Conservation (phyloP, 2,888 invertebrate genomes). For the Pandemis cinnamomeana region DNA sequence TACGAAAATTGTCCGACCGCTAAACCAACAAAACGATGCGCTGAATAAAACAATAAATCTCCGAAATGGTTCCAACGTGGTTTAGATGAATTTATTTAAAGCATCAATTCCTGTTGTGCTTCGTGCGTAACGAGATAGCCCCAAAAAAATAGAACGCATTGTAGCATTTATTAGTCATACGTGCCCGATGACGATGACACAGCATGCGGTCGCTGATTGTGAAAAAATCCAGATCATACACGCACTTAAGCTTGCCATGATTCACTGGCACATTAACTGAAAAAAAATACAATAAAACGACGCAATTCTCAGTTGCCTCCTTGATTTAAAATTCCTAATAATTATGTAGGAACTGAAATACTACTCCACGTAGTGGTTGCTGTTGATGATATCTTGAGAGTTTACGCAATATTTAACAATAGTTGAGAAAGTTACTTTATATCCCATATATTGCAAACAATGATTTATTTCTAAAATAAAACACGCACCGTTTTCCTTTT, state of each 20-base stretch:
- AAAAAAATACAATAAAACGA: not conserved
- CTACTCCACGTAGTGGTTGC: not conserved
- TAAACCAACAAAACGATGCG: slow-evolving; percentile 6
- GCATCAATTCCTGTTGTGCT: slow-evolving; percentile 10
- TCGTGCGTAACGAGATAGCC: slow-evolving; percentile 4
- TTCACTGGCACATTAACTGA: slow-evolving; percentile 11
- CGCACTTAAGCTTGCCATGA: slow-evolving; percentile 20
- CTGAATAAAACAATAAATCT: slow-evolving; percentile 11
- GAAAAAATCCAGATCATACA: slow-evolving; percentile 33
- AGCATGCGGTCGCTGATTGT: slow-evolving; percentile 32
- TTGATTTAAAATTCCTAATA: not conserved
- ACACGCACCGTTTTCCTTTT: not conserved
- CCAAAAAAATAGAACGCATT: slow-evolving; percentile 29
- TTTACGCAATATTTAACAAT: not conserved
- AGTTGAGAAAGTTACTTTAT: not conserved
- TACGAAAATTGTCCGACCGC: not conserved
- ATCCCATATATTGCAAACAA: not conserved
- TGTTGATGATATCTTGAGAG: not conserved
- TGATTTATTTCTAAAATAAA: not conserved
- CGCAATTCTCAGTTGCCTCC: not conserved
- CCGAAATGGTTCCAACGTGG: slow-evolving; percentile 4
- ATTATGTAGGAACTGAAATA: not conserved
- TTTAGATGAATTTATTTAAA: slow-evolving; percentile 10
- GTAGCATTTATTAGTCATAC: slow-evolving; percentile 28
- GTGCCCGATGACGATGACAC: slow-evolving; percentile 32